phyloP scores from a whole-genome alignment of 2,888 invertebrate genomes.

The Tethea ocularis region DNA sequence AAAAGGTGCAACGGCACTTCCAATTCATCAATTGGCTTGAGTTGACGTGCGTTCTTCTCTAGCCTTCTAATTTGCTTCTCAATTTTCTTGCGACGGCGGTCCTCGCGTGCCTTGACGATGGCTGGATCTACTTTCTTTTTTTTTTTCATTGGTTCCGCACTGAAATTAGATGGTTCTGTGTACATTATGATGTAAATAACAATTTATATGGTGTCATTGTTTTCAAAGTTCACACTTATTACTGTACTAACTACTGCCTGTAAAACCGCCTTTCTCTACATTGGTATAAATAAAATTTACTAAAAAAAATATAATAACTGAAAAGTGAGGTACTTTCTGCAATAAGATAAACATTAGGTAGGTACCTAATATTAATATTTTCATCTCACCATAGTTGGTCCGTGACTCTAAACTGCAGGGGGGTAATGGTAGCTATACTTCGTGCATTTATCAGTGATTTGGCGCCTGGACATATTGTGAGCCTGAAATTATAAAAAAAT shows the following conservation, averaged over 20 bases:
- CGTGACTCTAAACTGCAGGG: constrained; percentile 69
- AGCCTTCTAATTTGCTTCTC: constrained; percentile 94
- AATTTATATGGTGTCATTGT: not conserved
- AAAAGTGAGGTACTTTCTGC: too few relatives aligned
- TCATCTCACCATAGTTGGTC: constrained; percentile 68
- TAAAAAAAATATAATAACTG: too few relatives aligned
- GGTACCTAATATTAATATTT: not conserved
- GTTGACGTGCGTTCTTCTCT: constrained; percentile 90
- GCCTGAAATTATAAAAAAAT: constrained; percentile 46
- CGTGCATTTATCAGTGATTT: constrained; percentile 49
- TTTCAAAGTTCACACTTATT: too few relatives aligned
- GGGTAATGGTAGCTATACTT: constrained; percentile 53
- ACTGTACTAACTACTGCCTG: too few relatives aligned
- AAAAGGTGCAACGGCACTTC: constrained; percentile 88
- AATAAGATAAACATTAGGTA: too few relatives aligned
- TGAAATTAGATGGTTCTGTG: constrained; percentile 47
- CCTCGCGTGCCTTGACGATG: constrained; percentile 91
- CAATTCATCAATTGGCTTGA: constrained; percentile 95
- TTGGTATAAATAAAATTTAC: too few relatives aligned
- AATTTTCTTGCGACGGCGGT: constrained; percentile 90
- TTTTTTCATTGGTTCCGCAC: constrained; percentile 95
- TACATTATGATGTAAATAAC: not conserved
- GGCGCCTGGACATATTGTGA: constrained; percentile 52
- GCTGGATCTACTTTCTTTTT: constrained; percentile 94
- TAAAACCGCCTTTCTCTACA: too few relatives aligned